Percentiles rank a stretch among this genome's conserved stretches.
Conservation (phyloP, 2,113 vertebrate genomes). For the Prietella phreatophila region DNA sequence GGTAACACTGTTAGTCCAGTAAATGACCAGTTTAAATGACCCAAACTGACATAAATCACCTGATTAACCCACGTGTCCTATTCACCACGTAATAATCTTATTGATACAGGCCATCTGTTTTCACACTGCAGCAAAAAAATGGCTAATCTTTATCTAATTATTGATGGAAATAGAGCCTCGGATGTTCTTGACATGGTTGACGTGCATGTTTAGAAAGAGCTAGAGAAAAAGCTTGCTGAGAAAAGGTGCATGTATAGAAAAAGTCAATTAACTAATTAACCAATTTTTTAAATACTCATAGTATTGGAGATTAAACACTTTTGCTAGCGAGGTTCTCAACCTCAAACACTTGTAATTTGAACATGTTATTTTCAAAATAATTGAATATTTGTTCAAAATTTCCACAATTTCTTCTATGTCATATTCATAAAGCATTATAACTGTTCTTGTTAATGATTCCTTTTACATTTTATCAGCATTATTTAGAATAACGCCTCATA, state of each 20-base stretch:
- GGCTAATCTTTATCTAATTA: background rate
- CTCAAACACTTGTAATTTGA: background rate
- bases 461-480: background rate
- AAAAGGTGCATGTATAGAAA: background rate
- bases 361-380: background rate
- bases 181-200: background rate
- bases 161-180: background rate
- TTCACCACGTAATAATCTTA: background rate
- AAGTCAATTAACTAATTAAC: background rate
- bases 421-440: background rate
- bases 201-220: background rate
- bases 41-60: background rate
- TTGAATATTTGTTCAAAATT: background rate
- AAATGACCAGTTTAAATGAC: background rate
- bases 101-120: background rate
- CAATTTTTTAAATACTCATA: background rate
- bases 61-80: background rate
- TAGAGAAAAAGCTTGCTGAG: no score
- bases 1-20: slow-evolving; percentile 53
- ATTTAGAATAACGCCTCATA: background rate
- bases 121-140: background rate
- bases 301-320: background rate
- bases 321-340: background rate
- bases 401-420: background rate
- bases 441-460: background rate